Evolutionary conservation across 2,113 vertebrate species (phyloP), one percentile per base, ranked within the genome.

Genomic region (Microcebus griseorufus): DNA sequence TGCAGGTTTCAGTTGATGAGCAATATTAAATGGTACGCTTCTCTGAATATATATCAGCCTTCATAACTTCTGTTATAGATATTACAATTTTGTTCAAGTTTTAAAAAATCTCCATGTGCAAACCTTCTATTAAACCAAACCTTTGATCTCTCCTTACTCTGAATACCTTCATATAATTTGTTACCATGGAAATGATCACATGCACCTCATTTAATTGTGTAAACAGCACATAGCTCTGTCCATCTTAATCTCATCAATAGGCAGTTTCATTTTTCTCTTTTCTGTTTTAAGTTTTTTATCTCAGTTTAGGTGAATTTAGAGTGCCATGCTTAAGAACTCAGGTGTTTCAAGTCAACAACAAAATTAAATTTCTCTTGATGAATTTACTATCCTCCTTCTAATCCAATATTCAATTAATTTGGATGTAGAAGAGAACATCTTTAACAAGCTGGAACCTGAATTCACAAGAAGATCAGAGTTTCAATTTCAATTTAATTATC

Each of bases 121-220:
- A 95, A 95, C 89, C 92, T 96, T 91, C 90, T 78, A 95, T 95
- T 96, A 97, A 69, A 93, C 25, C 8, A 97, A 93, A 96, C 87
- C 92, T 96, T 96, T 97, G 92, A 81, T 97, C 83, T 85, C 53
- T 23, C n/a, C 60, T 90, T 73, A 37, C 67, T 90, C 65, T 73
- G 60, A 80, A 93, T 80, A 62, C 79, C 67, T 96, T 80, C 72
- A 75, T 48, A 73, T 32, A 34, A 81, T n/a, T 86, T 76, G 96
- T 98, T 97, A 81, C 96, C 97, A 97, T 98, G 88, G 97, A 96
- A 80, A 98, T 90, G 80, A 90, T 95, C 87, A 92, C 86, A 80
- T 78, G 80, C 13, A 95, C 81, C 83, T 97, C 84, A 93, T 58
- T 85, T 96, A 90, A 95, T 90, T 93, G 80, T 88, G 55, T 97